phyloP scores from a whole-genome alignment of 2,888 invertebrate species.

The Cephus pygmeus region DNA sequence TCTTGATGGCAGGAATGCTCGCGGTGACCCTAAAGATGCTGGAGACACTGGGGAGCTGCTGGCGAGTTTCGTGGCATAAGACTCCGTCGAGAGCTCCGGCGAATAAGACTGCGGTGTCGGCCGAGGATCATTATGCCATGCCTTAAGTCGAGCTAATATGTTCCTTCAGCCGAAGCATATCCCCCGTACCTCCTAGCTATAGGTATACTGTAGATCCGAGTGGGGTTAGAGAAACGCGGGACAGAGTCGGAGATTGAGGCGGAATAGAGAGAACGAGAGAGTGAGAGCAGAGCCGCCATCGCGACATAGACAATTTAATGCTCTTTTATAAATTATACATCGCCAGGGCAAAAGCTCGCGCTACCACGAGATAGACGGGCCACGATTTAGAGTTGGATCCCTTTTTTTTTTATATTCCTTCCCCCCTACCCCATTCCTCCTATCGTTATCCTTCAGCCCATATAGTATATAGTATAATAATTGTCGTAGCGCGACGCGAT shows the following conservation, averaged over 20 bases:
- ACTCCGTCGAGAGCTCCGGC: conserved; percentile 20
- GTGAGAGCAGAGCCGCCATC: conserved; percentile 30
- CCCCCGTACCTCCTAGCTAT: conserved; percentile 18
- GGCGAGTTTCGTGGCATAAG: not conserved
- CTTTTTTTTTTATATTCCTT: no score
- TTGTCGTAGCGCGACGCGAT: no score
- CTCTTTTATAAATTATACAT: conserved; percentile 63
- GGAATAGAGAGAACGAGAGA: no score
- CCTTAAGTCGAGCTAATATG: conserved; percentile 66
- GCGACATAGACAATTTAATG: conserved; percentile 61
- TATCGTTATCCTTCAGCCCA: no score
- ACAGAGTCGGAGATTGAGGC: no score
- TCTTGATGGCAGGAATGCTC: no score
- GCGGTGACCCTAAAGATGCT: not conserved
- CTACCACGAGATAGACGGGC: not conserved
- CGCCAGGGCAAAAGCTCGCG: conserved; percentile 8
- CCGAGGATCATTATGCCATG: conserved; percentile 61
- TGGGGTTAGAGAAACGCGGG: no score
- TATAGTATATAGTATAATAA: no score
- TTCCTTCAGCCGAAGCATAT: conserved; percentile 40
- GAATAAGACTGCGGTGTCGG: conserved; percentile 53
- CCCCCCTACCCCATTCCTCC: no score
- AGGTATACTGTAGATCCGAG: no score
- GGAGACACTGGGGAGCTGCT: not conserved
- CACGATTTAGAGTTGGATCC: not conserved